Base-by-base conservation (phyloP, 2,113 vertebrate genomes). In the Trinectes maculatus region DNA sequence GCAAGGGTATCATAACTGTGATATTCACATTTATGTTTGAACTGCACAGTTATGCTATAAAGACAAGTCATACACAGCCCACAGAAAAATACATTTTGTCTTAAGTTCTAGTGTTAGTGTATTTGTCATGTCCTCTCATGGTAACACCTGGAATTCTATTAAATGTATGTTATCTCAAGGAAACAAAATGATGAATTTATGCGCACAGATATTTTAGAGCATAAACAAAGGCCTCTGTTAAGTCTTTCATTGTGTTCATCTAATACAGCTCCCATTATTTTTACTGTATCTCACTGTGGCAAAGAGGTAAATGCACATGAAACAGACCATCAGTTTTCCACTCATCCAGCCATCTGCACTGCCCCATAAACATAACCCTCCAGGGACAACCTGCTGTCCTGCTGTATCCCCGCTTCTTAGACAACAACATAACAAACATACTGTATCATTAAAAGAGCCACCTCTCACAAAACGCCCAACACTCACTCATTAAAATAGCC, bases 401-500 rank as follows among this genome's bases (percentile, higher is more conserved):
- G 66, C 51, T 15, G 8, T 5, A 52, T 63, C 64, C 66, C 48
- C 48, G 47, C 58, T 18, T 37, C 25, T 19, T 34, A 64, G 63
- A 43, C 47, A 69, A 54, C 77, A 65, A n/a, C 49, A 28, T 77
- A 76, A 80, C 56, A 37, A 31, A n/a, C n/a, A n/a, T n/a, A n/a
- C 51, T 34, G n/a, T 59, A 63, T 49, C 28, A 53, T 67, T 72
- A 60, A 61, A 61, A 72, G 21, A 60, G 48, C 59, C 55, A 15
- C 36, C 34, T 60, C 48, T 59, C 6, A 37, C n/a, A 54, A 68
- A 29, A 64, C 57, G 42, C 34, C 34, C 21, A 39, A 47, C 46
- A 51, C 49, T 39, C 19, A n/a, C 58, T 59, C 68, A 67, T 72
- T 67, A 49, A 80, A 74, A 74, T 79, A 74, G 65, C 39, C 54